Evolutionary conservation across 1,140 invertebrate genomes (phyloP).

Genomic region (Acromyrmex echinatior): DNA sequence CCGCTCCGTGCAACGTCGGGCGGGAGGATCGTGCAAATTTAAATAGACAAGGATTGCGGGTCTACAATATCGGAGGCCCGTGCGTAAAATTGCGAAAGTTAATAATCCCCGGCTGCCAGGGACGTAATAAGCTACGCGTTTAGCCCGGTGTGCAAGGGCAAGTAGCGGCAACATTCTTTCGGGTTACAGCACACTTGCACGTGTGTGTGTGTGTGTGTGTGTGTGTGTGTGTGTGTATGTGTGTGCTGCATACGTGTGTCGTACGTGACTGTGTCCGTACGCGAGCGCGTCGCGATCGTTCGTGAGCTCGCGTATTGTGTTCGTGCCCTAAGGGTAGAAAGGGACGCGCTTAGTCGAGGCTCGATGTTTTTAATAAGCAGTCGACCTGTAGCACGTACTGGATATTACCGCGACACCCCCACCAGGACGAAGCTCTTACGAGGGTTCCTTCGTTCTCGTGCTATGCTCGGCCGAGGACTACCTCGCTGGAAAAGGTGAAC

Average conservation of each 20-base stretch:
- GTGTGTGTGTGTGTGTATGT: neutral
- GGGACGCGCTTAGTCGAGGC: slow-evolving; percentile 74
- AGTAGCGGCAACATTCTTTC: slow-evolving; percentile 70
- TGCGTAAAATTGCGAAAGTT: slow-evolving; percentile 77
- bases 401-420: slow-evolving; percentile 82
- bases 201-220: slow-evolving; percentile 53
- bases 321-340: slow-evolving; percentile 69
- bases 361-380: slow-evolving; percentile 85
- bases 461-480: slow-evolving; percentile 13
- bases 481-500: slow-evolving; percentile 14
- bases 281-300: slow-evolving; percentile 66
- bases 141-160: slow-evolving; percentile 62
- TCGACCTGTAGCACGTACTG: slow-evolving; percentile 81
- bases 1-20: slow-evolving; percentile 18
- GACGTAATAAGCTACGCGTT: slow-evolving; percentile 81
- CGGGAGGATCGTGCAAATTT: slow-evolving; percentile 51
- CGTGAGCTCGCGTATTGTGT: slow-evolving; percentile 72
- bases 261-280: slow-evolving; percentile 46
- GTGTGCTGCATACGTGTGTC: slow-evolving; percentile 63
- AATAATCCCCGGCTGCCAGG: slow-evolving; percentile 74
- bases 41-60: slow-evolving; percentile 62
- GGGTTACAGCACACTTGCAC: slow-evolving; percentile 64
- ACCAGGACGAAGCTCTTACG: slow-evolving; percentile 43
- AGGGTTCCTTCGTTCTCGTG: slow-evolving; percentile 65
- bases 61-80: slow-evolving; percentile 61